These are phyloP conservation scores for Caenorhabditis sp. DNA, from an alignment of 2,888 invertebrate genomes.

Conservation along the genomic window DNA sequence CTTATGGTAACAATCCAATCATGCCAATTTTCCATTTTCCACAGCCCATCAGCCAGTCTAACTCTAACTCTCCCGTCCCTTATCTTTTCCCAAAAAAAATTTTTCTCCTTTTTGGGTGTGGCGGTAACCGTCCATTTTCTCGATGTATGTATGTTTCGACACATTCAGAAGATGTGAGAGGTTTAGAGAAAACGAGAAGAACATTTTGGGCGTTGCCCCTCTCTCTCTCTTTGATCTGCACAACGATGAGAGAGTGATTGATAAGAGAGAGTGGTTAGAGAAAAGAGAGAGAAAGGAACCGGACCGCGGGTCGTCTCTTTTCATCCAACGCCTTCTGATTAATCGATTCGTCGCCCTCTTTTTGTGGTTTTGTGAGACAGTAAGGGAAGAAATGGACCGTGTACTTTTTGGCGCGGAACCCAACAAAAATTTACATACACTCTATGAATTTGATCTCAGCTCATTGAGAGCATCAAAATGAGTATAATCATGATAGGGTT, in stretches of 20 bases:
- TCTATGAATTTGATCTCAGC: not conserved
- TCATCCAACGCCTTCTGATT: constrained; percentile 27
- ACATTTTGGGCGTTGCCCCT: constrained; percentile 53
- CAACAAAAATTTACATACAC: too few relatives aligned
- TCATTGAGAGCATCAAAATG: not conserved
- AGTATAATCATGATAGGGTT: constrained; percentile 2
- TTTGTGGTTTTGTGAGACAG: constrained; percentile 7
- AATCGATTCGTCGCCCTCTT: constrained; percentile 33
- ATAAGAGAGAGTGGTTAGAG: constrained; percentile 40
- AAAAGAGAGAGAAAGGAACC: constrained; percentile 31
- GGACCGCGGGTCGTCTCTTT: constrained; percentile 14
- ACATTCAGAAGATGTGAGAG: not conserved
- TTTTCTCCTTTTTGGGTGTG: constrained; percentile 56
- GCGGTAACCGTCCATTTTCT: constrained; percentile 28
- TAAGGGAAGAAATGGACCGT: not conserved
- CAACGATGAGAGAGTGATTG: constrained; percentile 16
- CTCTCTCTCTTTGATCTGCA: constrained; percentile 1
- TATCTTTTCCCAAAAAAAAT: too few relatives aligned
- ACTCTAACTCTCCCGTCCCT: not conserved
- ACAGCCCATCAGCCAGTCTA: not conserved
- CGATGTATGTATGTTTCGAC: not conserved
- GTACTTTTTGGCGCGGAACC: not conserved
- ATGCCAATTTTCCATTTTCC: not conserved
- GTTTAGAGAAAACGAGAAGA: constrained; percentile 19
- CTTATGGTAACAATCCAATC: not conserved